phyloP scores from a whole-genome alignment of 1,140 invertebrate species.

The Bombus consobrinus region DNA sequence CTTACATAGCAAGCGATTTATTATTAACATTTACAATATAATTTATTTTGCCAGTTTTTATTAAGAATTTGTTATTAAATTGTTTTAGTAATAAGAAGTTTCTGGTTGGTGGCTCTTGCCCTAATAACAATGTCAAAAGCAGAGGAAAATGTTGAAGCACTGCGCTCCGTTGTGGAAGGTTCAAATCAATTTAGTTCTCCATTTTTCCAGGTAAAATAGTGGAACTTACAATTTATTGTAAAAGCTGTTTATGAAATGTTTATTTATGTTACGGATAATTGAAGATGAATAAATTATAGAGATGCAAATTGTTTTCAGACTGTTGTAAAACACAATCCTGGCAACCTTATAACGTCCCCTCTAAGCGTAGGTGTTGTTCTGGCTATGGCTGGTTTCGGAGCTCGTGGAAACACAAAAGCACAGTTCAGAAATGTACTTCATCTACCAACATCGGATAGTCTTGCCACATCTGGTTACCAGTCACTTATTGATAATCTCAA shows the following conservation, averaged over 20 bases:
- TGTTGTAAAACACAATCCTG: constrained; percentile 43
- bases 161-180: constrained; percentile 38
- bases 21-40: too few relatives aligned
- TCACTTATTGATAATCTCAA: constrained; percentile 69
- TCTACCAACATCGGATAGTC: constrained; percentile 60
- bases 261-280: background rate
- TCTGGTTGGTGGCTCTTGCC: constrained; percentile 52
- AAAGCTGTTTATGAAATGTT: background rate
- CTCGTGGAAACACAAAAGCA: constrained; percentile 67
- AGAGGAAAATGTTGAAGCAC: background rate
- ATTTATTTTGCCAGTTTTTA: too few relatives aligned
- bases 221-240: too few relatives aligned
- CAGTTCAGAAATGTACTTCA: constrained; percentile 68
- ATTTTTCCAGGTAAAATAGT: constrained; percentile 51
- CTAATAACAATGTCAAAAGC: constrained; percentile 43
- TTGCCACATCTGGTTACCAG: constrained; percentile 59
- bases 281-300: background rate
- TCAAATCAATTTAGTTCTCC: constrained; percentile 61
- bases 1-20: too few relatives aligned
- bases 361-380: constrained; percentile 70
- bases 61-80: background rate
- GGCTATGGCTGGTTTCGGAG: constrained; percentile 74
- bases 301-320: constrained; percentile 46
- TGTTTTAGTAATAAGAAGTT: constrained; percentile 59
- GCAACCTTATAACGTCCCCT: constrained; percentile 74